A percentile compares a stretch with the other conserved stretches of the same genome.
Conservation (phyloP, 2,888 invertebrate species). For the Drosophila anomalata region DNA sequence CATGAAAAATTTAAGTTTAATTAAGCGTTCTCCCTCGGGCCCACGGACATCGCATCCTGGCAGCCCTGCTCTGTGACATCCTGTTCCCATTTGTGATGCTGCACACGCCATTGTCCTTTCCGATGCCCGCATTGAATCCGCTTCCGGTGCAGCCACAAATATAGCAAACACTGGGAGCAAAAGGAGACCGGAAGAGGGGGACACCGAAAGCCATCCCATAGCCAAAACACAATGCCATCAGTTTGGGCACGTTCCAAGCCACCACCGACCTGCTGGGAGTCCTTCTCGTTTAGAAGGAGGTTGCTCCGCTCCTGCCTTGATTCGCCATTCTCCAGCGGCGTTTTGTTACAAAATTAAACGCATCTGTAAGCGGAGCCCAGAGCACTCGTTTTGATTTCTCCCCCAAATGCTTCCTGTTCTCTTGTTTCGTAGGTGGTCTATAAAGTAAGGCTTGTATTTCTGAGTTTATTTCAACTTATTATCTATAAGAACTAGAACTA, state of each 20-base stretch:
- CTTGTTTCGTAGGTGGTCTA: background rate
- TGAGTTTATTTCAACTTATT: background rate
- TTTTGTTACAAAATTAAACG: constrained; percentile 62
- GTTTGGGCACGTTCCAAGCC: constrained; percentile 52
- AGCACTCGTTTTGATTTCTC: constrained; percentile 61
- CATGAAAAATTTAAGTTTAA: constrained; percentile 79
- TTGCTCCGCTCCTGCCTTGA: background rate
- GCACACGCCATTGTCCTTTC: constrained; percentile 61
- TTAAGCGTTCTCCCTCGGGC: constrained; percentile 64
- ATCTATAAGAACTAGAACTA: background rate
- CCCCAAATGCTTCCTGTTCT: constrained; percentile 17
- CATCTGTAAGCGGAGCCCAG: constrained; percentile 56
- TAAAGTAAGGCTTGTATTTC: background rate
- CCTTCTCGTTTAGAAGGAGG: constrained; percentile 25
- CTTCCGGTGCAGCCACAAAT: constrained; percentile 54
- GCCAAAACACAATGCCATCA: constrained; percentile 58
- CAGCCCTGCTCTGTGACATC: constrained; percentile 52
- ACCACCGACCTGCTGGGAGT: constrained; percentile 21
- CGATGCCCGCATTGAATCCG: constrained; percentile 66
- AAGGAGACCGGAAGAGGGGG: constrained; percentile 4
- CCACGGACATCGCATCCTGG: constrained; percentile 56
- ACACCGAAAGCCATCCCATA: constrained; percentile 39
- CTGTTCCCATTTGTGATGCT: constrained; percentile 54
- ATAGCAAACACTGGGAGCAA: constrained; percentile 22
- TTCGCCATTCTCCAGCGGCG: constrained; percentile 26